These are phyloP conservation scores for Lordiphosa mommai DNA, from an alignment of 1,140 invertebrate genomes.

Conservation along the genomic window DNA sequence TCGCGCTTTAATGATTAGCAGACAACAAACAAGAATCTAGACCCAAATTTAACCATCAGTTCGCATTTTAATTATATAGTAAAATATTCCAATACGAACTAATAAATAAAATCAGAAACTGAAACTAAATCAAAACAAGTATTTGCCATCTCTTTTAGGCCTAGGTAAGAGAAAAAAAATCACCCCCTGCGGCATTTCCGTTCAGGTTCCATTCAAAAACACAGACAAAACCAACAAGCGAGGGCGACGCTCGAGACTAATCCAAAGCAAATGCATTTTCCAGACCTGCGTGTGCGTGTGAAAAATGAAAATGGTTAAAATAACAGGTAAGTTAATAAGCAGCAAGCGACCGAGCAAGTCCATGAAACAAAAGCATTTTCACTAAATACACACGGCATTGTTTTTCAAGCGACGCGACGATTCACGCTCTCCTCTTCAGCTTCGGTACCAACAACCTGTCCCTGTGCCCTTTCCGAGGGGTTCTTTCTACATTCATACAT, in stretches of 20 bases:
- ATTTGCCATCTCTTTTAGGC: slow-evolving; percentile 14
- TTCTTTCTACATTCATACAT: slow-evolving; percentile 15
- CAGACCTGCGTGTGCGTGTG: slow-evolving; percentile 57
- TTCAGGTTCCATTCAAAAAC: slow-evolving; percentile 47
- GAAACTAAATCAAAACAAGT: background rate
- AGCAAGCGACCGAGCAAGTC: slow-evolving; percentile 3
- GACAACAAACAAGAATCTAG: background rate
- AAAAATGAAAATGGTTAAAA: slow-evolving; percentile 62
- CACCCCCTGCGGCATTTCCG: slow-evolving; percentile 63
- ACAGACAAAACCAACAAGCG: slow-evolving; percentile 14
- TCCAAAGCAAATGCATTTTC: slow-evolving; percentile 59
- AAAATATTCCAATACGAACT: slow-evolving; percentile 33
- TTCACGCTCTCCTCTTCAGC: slow-evolving; percentile 30
- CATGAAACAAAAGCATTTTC: slow-evolving; percentile 55
- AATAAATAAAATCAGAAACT: slow-evolving; percentile 49
- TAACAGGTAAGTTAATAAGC: slow-evolving; percentile 74
- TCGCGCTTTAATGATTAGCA: slow-evolving; percentile 61
- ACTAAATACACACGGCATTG: slow-evolving; percentile 65
- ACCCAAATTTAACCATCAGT: slow-evolving; percentile 22
- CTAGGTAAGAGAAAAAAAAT: slow-evolving; percentile 29
- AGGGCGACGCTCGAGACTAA: slow-evolving; percentile 43
- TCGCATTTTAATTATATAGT: slow-evolving; percentile 57
- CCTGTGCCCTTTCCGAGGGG: slow-evolving; percentile 14
- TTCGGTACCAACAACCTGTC: slow-evolving; percentile 9
- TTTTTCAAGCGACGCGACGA: slow-evolving; percentile 32